Conservation (phyloP, 2,113 vertebrate species). For the Aviceda subcristata region DNA sequence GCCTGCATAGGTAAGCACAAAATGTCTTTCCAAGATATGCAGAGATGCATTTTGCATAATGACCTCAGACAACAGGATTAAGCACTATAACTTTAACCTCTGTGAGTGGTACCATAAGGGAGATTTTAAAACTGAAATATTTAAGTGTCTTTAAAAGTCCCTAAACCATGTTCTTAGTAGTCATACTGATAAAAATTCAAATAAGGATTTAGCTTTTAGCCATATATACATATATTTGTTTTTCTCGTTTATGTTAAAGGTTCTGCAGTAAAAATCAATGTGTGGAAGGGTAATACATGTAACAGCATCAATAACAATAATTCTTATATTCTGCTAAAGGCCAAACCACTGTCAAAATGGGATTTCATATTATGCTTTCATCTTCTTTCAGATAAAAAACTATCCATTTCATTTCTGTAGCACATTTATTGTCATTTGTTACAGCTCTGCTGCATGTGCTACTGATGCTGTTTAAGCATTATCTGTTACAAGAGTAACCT, state of each 20-base stretch:
- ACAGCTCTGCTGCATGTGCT: neutral
- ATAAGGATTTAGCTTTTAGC: neutral
- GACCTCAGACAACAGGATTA: neutral
- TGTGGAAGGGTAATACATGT: neutral
- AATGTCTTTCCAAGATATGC: neutral
- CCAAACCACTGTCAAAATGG: neutral
- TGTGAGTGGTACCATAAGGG: neutral
- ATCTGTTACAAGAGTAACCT: constrained; percentile 9
- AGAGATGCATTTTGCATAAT: neutral
- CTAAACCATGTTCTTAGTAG: neutral
- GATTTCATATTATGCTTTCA: neutral
- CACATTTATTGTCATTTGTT: neutral
- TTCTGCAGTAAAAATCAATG: neutral
- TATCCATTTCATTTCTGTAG: neutral
- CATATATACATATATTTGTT: neutral
- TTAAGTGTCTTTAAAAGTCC: neutral
- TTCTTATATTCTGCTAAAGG: neutral
- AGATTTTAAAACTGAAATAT: neutral
- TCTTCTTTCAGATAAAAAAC: neutral
- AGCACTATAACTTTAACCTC: neutral
- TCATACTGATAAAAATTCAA: neutral
- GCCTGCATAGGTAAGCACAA: neutral
- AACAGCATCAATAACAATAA: neutral
- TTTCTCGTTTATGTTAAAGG: neutral
- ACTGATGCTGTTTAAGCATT: neutral